Base-by-base conservation (phyloP, 1,140 invertebrate genomes). In the Spodoptera litura region DNA sequence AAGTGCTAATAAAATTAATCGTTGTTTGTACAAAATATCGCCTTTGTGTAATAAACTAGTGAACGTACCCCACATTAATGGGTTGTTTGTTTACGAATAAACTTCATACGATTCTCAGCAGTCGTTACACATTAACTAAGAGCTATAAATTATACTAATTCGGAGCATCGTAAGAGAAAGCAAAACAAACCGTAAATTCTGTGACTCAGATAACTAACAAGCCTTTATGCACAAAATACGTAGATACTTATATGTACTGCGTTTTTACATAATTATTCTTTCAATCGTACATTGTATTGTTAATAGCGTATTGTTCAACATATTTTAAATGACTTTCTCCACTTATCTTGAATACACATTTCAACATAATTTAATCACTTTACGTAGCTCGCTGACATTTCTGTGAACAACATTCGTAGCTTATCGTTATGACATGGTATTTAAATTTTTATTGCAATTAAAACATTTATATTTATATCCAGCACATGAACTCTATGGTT, bases 111-210 rank as follows among this genome's bases (percentile, higher is more conserved):
- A 51, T 78, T 15, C 61, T 64, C 44, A 56, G 27, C 68, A 70
- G 77, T 62, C 77, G 68, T 72, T 72, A 78, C 72, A 68, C 77
- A 78, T 78, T 38, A 78, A 78, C 58, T 25, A 38, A 10, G 53
- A 44, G n/a, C 58, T 38, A 72, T 78, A 78, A 78, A 78, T 78
- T 78, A 78, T 78, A 62, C 68, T 58, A 56, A 78, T 78, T 78
- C 77, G 56, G 49, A 78, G 44, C 66, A 35, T 78, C 68, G 77
- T 78, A 78, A 72, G 64, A 72, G 20, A 58, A 59, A 78, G n/a
- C 51, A 72, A 72, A 72, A 78, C 58, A 78, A 78, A 78, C 68
- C 55, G 49, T 78, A 72, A 78, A 59, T 55, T 3, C 55, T 49
- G 27, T 72, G 77, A 78, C 70, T 78, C 56, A 78, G 25, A n/a